Evolutionary conservation across 2,113 vertebrate genomes (phyloP).

Genomic region (Canis aureus): DNA sequence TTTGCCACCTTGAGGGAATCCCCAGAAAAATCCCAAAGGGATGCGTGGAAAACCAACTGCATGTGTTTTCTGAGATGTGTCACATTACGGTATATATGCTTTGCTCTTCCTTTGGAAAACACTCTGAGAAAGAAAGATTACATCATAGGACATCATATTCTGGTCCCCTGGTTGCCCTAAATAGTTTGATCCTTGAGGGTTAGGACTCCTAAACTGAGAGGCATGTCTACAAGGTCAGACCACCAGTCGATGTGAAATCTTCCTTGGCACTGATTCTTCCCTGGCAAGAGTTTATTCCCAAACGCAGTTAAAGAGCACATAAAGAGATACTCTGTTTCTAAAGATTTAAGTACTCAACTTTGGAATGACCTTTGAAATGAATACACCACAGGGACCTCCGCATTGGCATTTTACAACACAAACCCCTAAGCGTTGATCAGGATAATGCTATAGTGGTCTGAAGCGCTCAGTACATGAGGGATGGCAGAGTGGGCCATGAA

Average conservation of each 20-base stretch:
- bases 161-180: neutral
- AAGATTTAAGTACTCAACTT: slow-evolving; percentile 25
- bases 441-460: neutral
- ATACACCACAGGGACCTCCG: neutral
- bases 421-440: neutral
- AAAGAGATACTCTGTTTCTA: slow-evolving; percentile 60
- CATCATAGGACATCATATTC: neutral
- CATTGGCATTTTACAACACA: neutral
- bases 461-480: neutral
- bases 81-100: neutral
- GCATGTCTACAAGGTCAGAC: neutral
- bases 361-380: slow-evolving; percentile 50
- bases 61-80: neutral
- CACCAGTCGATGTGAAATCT: neutral
- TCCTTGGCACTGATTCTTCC: neutral
- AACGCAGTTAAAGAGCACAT: slow-evolving; percentile 18
- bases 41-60: neutral
- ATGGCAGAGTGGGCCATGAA: neutral
- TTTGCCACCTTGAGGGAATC: neutral
- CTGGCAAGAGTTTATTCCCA: slow-evolving; percentile 21
- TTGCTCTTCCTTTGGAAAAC: slow-evolving; percentile 22
- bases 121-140: neutral
- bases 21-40: neutral
- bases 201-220: neutral
- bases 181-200: neutral